Base-by-base conservation (phyloP, 2,888 invertebrate species). In the Drosophila peninsularis region DNA sequence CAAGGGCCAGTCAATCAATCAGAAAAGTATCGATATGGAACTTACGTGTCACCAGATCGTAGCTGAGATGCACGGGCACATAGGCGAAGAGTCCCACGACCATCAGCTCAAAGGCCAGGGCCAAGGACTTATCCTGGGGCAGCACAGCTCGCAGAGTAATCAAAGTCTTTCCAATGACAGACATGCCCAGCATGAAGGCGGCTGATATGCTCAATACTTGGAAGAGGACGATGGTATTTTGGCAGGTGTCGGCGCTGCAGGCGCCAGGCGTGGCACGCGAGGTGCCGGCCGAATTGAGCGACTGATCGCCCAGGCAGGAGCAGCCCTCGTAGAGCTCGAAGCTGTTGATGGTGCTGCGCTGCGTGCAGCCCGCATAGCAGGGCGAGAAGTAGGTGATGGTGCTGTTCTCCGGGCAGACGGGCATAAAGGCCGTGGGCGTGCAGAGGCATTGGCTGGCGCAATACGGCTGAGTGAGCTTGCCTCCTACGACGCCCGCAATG, bases 311-410 rank as follows among this genome's bases (percentile, higher is more conserved):
- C 7, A 93, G 91, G 82, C 95, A 95, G 9, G 90, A 92, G 82
- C 95, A 95, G 37, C 93, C 93, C 34, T 91, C 91, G 80, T 93
- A 95, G 2, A 93, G 81, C 91, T 83, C 91, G 3, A 93, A 75
- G 75, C 91, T 93, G 67, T 93, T 93, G n/a, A 93, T 90, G n/a
- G 89, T 78, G 3, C 91, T 80, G 50, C 92, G 86, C 4, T 84
- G 78, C 7, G 90, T 91, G 88, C 96, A 96, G 1, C 96, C 96
- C 3, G 96, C 96, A 82, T 95, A 94, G 90, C 96, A 96, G 0
- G 96, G 95, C 0, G 95, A 95, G 88, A 95, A 96, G 89, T 94
- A 96, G 0, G 95, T 95, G 7, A 93, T 91, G 0, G 82, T 91
- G 11, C 93, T 92, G 67, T 93, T 93, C 67, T 92, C 92, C 3